Base-by-base conservation (phyloP, 2,797 vertebrate species). In the Pampus argenteus region DNA sequence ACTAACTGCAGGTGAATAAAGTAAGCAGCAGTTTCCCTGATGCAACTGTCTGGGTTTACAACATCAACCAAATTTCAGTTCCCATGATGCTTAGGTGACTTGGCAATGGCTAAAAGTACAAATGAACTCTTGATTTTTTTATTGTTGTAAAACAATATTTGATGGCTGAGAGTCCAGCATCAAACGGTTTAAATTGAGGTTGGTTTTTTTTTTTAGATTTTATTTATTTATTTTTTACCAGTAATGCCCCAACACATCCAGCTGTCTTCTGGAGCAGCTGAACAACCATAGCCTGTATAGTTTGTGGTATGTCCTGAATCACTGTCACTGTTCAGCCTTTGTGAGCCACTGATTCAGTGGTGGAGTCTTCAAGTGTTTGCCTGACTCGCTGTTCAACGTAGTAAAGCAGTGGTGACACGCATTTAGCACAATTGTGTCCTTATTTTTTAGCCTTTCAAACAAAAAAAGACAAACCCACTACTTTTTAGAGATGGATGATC, bases 1-100 rank as follows among this genome's bases (percentile, higher is more conserved):
- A 88, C 80, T 83, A 86, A 87, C 82, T 85, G 76, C 78, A 79
- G 82, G 78, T 76, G 80, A 88, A 85, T 74, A 71, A 87, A 82
- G 64, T 80, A 67, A 81, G 78, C 42, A 7, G 40, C 69, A 8
- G 57, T 65, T 66, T 83, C 38, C 50, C 59, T 82, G 51, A 78
- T 83, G 66, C 57, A 80, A 78, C 67, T 60, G 54, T 74, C 66
- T 20, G n/a, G 45, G 22, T 82, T 74, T 64, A 69, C n/a, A 3
- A 59, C 74, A 28, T 66, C 62, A 66, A 25, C 62, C 69, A 78
- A 68, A 87, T 84, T 82, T 80, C 49, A 75, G 75, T 88, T 81
- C 66, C 54, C 66, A 64, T 75, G 76, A 82, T 83, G 62, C 71
- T 50, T 77, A 51, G 47, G 31, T 74, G 82, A 66, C 55, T 82